A percentile compares a stretch with the other conserved stretches of the same genome.
These are phyloP conservation scores for Aradus depressus DNA, from an alignment of 2,888 invertebrate genomes.

Conservation along the genomic window DNA sequence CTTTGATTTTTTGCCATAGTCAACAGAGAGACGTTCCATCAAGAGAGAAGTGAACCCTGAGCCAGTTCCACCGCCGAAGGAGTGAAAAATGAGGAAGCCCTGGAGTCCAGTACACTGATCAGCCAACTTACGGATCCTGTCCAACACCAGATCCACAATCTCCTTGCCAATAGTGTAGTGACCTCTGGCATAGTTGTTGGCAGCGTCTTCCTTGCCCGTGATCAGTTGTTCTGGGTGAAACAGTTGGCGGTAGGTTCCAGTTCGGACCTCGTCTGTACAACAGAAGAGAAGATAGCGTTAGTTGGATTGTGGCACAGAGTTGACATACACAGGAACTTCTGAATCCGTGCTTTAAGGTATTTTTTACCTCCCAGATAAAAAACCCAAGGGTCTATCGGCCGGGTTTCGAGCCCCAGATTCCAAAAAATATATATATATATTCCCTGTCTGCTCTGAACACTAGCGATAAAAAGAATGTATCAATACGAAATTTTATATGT, in stretches of 20 bases:
- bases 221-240: slow-evolving; percentile 58
- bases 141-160: slow-evolving; percentile 45
- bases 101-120: slow-evolving; percentile 48
- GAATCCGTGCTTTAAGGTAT: too few species aligned
- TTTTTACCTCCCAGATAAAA: too few species aligned
- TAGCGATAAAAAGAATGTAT: too few species aligned
- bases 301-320: too few species aligned
- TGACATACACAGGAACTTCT: too few species aligned
- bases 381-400: too few species aligned
- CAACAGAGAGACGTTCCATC: slow-evolving; percentile 53
- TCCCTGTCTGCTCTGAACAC: too few species aligned
- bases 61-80: slow-evolving; percentile 50
- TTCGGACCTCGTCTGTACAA: slow-evolving; percentile 68
- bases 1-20: slow-evolving; percentile 54
- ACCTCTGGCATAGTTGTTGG: slow-evolving; percentile 57
- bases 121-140: slow-evolving; percentile 44
- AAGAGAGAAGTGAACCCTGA: slow-evolving; percentile 54
- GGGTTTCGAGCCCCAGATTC: too few species aligned
- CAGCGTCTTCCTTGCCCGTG: slow-evolving; percentile 58
- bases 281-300: not conserved
- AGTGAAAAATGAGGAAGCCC: slow-evolving; percentile 53
- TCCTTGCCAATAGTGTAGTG: slow-evolving; percentile 55
- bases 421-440: too few species aligned
- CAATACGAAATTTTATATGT: too few species aligned
- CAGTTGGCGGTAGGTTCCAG: slow-evolving; percentile 62